These are phyloP conservation scores for Nomada ruficornis DNA, from an alignment of 2,888 invertebrate species.

Conservation along the genomic window DNA sequence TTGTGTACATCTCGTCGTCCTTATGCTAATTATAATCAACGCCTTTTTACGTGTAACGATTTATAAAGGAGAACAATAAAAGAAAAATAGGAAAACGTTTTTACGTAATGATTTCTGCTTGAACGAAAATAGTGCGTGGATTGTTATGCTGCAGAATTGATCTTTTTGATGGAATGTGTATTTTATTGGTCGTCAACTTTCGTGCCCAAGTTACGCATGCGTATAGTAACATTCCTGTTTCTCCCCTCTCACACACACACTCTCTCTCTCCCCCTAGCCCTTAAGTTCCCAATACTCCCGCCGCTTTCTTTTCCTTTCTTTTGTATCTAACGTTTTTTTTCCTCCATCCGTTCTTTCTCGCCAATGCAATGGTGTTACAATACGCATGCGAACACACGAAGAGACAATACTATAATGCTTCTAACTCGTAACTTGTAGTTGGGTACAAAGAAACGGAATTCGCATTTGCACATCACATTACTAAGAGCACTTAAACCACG, in stretches of 20 bases:
- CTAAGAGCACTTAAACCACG: constrained; percentile 75
- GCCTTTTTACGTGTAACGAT: constrained; percentile 13
- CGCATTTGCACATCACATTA: constrained; percentile 71
- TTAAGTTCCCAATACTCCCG: constrained; percentile 15
- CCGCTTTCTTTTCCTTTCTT: constrained; percentile 1
- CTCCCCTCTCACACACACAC: too few relatives aligned
- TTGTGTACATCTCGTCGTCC: constrained; percentile 40
- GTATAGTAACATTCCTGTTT: constrained; percentile 26
- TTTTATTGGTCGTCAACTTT: constrained; percentile 67
- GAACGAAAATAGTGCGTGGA: constrained; percentile 48
- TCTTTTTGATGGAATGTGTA: constrained; percentile 60
- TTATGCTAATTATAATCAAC: constrained; percentile 38
- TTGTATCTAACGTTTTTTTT: constrained; percentile 10
- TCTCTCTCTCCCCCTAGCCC: constrained; percentile 12
- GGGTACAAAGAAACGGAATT: constrained; percentile 65
- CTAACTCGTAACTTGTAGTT: constrained; percentile 53
- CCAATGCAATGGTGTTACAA: constrained; percentile 36
- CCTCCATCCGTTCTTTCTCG: not conserved
- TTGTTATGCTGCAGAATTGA: constrained; percentile 52
- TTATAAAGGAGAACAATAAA: constrained; percentile 35
- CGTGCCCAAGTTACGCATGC: constrained; percentile 43
- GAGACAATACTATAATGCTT: constrained; percentile 49
- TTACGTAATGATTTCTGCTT: constrained; percentile 25
- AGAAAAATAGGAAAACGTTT: constrained; percentile 19
- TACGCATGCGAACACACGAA: constrained; percentile 53